Evolutionary conservation across 2,113 vertebrate species (phyloP).

Genomic region (Excalfactoria chinensis): DNA sequence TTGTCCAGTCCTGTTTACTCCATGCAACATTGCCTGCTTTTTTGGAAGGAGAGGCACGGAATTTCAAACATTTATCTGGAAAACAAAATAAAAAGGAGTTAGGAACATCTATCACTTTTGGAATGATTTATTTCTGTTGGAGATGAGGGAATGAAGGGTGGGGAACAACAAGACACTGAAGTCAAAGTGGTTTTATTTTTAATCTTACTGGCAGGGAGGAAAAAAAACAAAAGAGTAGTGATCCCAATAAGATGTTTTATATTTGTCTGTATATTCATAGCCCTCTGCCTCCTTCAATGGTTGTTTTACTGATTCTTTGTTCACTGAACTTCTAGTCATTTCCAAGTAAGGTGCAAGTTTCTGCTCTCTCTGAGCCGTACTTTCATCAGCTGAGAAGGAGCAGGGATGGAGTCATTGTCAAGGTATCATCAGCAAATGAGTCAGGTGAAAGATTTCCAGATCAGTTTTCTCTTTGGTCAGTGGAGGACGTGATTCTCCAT

Average conservation of each 20-base stretch:
- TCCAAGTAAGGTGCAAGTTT: constrained; percentile 52
- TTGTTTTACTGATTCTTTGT: constrained; percentile 72
- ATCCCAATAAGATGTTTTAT: constrained; percentile 66
- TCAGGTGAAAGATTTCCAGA: constrained; percentile 54
- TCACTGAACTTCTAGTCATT: constrained; percentile 65
- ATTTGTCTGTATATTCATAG: constrained; percentile 72
- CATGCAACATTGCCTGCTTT: constrained; percentile 41
- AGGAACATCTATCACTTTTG: constrained; percentile 46
- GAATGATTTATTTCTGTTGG: constrained; percentile 60
- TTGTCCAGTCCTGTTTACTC: constrained; percentile 41
- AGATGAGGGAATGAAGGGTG: constrained; percentile 10
- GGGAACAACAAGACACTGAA: constrained; percentile 47
- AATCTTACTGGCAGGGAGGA: constrained; percentile 58
- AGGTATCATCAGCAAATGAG: constrained; percentile 34
- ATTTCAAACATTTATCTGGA: constrained; percentile 39
- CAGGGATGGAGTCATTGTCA: neutral
- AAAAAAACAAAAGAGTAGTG: constrained; percentile 16
- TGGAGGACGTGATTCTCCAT: constrained; percentile 70
- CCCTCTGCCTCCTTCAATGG: constrained; percentile 70
- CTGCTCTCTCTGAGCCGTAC: constrained; percentile 47
- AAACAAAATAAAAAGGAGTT: neutral
- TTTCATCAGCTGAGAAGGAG: constrained; percentile 29
- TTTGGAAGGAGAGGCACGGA: constrained; percentile 53
- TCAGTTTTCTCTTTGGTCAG: constrained; percentile 65
- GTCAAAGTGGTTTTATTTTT: constrained; percentile 64